phyloP scores from a whole-genome alignment of 2,888 invertebrate species.

The Taphrorychus bicolor region DNA sequence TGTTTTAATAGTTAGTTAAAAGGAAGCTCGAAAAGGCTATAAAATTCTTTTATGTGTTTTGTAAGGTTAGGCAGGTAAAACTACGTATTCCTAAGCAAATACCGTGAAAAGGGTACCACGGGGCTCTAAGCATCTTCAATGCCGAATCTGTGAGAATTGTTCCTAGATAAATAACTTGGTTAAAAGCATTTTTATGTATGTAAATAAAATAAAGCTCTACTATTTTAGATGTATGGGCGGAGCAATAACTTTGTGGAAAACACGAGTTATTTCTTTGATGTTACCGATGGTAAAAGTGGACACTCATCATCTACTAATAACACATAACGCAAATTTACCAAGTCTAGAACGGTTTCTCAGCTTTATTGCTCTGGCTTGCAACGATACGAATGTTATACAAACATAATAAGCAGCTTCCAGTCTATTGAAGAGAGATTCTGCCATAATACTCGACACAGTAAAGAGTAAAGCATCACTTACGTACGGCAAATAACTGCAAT shows the following conservation, averaged over 20 bases:
- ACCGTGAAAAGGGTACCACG: slow-evolving; percentile 4
- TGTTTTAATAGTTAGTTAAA: slow-evolving; percentile 5
- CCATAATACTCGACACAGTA: slow-evolving; percentile 33
- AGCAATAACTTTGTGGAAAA: background rate
- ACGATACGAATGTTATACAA: slow-evolving; percentile 28
- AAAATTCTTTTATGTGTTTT: background rate
- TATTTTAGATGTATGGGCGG: background rate
- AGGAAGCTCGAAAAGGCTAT: slow-evolving; percentile 9
- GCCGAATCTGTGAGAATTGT: slow-evolving; percentile 19
- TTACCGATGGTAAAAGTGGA: background rate
- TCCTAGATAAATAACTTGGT: slow-evolving; percentile 15
- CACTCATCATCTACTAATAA: background rate
- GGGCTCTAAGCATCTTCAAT: slow-evolving; percentile 19
- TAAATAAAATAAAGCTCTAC: slow-evolving; percentile 3
- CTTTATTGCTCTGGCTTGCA: background rate
- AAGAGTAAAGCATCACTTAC: slow-evolving; percentile 39
- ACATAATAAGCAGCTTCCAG: slow-evolving; percentile 34
- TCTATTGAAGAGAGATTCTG: slow-evolving; percentile 35
- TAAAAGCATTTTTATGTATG: slow-evolving; percentile 23
- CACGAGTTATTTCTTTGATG: background rate
- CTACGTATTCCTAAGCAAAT: slow-evolving; percentile 18
- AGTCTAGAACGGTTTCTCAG: too few species aligned
- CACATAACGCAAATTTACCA: too few species aligned
- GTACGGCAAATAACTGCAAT: slow-evolving; percentile 40
- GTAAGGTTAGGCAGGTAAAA: slow-evolving; percentile 11